Evolutionary conservation across 2,888 invertebrate genomes (phyloP).

Genomic region (Slavum lentiscoides): DNA sequence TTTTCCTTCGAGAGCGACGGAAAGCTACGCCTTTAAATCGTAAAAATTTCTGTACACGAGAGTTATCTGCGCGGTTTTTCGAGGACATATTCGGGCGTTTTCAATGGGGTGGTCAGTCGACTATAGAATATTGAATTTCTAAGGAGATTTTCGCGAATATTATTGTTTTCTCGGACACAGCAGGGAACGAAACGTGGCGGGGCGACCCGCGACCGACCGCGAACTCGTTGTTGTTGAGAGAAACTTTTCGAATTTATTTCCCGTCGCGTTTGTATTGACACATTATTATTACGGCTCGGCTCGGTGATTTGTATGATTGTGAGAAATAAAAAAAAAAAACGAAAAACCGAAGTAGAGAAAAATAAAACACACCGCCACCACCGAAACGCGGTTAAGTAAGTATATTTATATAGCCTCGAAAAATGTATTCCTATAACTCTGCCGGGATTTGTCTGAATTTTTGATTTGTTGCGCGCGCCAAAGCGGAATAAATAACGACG

Average conservation of each 20-base stretch:
- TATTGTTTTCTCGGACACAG: neutral
- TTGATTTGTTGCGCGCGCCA: constrained; percentile 23
- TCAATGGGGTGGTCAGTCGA: too few species aligned
- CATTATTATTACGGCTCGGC: neutral
- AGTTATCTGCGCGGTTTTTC: too few species aligned
- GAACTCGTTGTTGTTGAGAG: neutral
- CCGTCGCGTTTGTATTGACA: constrained; percentile 12
- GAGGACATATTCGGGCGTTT: too few species aligned
- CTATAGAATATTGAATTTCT: too few species aligned
- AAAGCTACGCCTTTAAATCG: too few species aligned
- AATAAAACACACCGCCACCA: too few species aligned
- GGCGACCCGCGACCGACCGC: neutral
- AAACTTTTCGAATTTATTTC: constrained; percentile 39
- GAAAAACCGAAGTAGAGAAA: too few species aligned
- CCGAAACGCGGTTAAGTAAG: constrained; percentile 1
- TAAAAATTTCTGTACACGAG: too few species aligned
- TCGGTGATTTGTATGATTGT: constrained; percentile 19
- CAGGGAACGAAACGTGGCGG: neutral
- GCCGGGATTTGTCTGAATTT: constrained; percentile 23
- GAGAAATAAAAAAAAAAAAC: neutral
- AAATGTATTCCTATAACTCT: constrained; percentile 32
- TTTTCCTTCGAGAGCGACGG: too few species aligned
- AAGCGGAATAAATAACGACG: constrained; percentile 9
- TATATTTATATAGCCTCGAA: neutral
- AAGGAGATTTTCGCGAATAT: neutral